Base-by-base conservation (phyloP, 2,113 vertebrate genomes). In the Nematolebias whitei region DNA sequence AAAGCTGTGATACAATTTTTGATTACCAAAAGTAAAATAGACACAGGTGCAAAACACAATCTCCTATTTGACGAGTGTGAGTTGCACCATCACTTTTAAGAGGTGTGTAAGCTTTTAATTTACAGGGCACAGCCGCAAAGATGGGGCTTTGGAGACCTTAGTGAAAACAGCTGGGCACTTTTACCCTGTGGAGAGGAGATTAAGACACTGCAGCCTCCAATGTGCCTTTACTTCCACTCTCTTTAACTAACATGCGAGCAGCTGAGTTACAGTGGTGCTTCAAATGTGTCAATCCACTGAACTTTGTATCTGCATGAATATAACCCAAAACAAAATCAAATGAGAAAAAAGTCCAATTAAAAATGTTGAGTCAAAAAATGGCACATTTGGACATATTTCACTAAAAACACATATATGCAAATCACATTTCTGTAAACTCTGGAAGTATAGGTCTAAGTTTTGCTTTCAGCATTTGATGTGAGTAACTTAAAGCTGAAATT, bases 81-180 rank as follows among this genome's bases (percentile, higher is more conserved):
- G 56, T 65, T 86, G 78, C 73, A 77, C 71, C 64, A 83, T 83
- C 79, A 66, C 82, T 83, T 83, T 83, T 88, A 89, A 86, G 79
- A 91, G 89, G 89, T 89, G 89, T 89, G 84, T 87, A 87, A 86
- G 82, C 83, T 82, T 91, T 88, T 91, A 85, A 91, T 91, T 90
- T 86, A 78, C 16, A 15, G 74, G 74, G 79, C 69, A 76, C 73
- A 65, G 59, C 58, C 32, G 60, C 65, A 76, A 78, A 82, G 77
- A 87, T 70, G 85, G 65, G 74, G 76, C 85, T 67, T 71, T 76
- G 79, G 63, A 78, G 84, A 87, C 83, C 20, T 72, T 70, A 80
- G 79, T 78, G 82, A 80, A 84, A 90, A 83, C 87, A 87, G 82
- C 84, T 83, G 86, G 87, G 76, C 78, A 78, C 87, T 63, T 76